These are phyloP conservation scores for Theristicus caerulescens DNA, from an alignment of 2,113 vertebrate genomes.

Conservation along the genomic window DNA sequence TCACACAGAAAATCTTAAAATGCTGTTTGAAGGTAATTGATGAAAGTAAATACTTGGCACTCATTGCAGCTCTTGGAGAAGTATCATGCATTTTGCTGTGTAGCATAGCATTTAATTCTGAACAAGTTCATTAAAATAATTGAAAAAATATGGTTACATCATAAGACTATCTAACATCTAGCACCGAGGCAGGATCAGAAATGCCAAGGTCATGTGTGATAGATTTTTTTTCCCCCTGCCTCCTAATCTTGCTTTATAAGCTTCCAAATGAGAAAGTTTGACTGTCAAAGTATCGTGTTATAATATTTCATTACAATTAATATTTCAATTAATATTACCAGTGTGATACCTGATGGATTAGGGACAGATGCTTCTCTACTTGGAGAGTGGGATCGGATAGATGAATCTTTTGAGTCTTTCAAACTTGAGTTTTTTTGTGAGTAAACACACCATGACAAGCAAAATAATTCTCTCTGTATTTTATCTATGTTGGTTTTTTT, in stretches of 20 bases:
- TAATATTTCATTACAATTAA: neutral
- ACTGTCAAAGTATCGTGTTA: neutral
- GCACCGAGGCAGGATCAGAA: neutral
- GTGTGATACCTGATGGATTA: neutral
- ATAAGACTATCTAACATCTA: neutral
- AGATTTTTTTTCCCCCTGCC: accelerated
- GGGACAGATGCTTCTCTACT: neutral
- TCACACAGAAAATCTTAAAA: neutral
- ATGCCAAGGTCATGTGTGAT: accelerated
- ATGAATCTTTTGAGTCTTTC: neutral
- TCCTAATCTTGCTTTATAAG: neutral
- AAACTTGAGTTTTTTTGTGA: neutral
- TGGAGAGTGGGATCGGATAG: neutral
- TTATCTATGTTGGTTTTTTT: neutral
- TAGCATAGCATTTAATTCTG: neutral
- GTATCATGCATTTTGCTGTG: neutral
- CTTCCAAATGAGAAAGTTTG: neutral
- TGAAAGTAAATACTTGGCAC: neutral
- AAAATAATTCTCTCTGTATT: neutral
- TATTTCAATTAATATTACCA: neutral
- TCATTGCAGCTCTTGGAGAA: neutral
- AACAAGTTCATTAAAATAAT: neutral
- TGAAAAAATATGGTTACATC: neutral
- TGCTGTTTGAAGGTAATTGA: neutral
- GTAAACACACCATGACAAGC: neutral